phyloP scores from a whole-genome alignment of 1,140 invertebrate species.

The Bacillus rossius region DNA sequence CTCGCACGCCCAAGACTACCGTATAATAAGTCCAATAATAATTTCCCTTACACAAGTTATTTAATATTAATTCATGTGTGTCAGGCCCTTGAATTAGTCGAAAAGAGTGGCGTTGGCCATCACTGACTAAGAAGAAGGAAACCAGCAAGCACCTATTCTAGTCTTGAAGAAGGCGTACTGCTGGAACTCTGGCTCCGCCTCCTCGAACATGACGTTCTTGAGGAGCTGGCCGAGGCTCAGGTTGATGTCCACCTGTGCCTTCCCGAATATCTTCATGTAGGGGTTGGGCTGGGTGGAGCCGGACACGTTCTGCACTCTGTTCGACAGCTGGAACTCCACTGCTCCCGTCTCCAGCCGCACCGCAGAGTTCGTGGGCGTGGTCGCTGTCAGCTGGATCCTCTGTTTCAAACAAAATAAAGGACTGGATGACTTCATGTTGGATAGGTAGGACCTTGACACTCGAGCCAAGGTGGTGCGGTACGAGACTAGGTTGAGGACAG shows the following conservation, averaged over 20 bases:
- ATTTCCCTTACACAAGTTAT: no score
- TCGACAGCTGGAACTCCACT: conserved; percentile 87
- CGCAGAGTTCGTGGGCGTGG: conserved; percentile 94
- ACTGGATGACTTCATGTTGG: background rate
- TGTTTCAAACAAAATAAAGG: conserved; percentile 41
- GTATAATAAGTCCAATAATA: no score
- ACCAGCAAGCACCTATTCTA: conserved; percentile 56
- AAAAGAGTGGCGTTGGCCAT: no score
- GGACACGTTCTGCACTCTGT: conserved; percentile 86
- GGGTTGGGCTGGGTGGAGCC: conserved; percentile 53
- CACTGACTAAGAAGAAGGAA: no score
- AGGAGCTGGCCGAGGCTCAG: conserved; percentile 91
- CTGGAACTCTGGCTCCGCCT: conserved; percentile 94
- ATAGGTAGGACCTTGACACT: no score
- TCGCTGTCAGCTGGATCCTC: conserved; percentile 95
- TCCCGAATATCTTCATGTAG: conserved; percentile 80
- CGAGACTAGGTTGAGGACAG: no score
- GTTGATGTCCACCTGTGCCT: conserved; percentile 92
- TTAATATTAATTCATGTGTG: no score
- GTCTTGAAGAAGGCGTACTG: conserved; percentile 97
- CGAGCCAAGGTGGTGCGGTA: no score
- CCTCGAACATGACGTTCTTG: conserved; percentile 90
- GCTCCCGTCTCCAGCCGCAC: conserved; percentile 91
- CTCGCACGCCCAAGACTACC: no score
- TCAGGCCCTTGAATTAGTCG: no score